A percentile compares a stretch with the other conserved stretches of the same genome.
These are phyloP conservation scores for Heteromyza rotundicornis DNA, from an alignment of 2,888 invertebrate genomes.

Conservation along the genomic window DNA sequence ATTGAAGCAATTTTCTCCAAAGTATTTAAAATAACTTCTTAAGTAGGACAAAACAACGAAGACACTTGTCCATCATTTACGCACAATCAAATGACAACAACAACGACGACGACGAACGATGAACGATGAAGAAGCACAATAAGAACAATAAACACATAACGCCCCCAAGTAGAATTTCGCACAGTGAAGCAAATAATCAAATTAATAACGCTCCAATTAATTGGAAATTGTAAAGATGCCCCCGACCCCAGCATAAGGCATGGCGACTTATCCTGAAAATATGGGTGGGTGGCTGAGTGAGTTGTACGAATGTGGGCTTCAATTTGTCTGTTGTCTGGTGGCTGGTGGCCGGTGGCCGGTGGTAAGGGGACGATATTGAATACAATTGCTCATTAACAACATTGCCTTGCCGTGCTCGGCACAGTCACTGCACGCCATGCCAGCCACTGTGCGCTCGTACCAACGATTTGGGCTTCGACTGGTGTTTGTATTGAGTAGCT, in stretches of 20 bases:
- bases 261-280: background rate
- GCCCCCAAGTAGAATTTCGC: constrained; percentile 30
- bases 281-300: too few species aligned
- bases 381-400: constrained; percentile 36
- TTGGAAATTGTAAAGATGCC: constrained; percentile 29
- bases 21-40: background rate
- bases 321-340: background rate
- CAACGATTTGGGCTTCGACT: too few species aligned
- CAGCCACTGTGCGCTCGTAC: too few species aligned
- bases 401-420: background rate
- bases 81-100: background rate
- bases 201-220: constrained; percentile 40
- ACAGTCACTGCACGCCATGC: background rate
- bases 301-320: too few species aligned
- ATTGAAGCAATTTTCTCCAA: background rate
- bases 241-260: background rate
- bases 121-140: background rate
- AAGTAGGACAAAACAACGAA: background rate
- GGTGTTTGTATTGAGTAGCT: too few species aligned
- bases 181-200: constrained; percentile 35
- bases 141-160: background rate
- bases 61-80: background rate
- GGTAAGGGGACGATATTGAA: constrained; percentile 5
- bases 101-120: background rate
- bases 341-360: background rate